Percentiles rank a stretch among this genome's conserved stretches.
These are phyloP conservation scores for Heliothis virescens DNA, from an alignment of 1,140 invertebrate species.

Conservation along the genomic window DNA sequence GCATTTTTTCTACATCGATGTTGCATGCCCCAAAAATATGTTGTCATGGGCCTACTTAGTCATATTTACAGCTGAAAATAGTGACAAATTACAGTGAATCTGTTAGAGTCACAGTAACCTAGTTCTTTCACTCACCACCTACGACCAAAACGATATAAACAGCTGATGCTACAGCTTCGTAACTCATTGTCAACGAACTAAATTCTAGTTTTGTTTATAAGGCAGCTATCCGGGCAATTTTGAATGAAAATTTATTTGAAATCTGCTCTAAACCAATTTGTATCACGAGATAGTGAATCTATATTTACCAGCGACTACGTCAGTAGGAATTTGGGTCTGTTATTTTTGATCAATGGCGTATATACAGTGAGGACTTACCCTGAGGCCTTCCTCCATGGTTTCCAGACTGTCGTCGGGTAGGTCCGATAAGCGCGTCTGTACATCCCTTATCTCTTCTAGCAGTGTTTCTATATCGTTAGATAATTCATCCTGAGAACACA, in stretches of 20 bases:
- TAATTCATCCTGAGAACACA: constrained; percentile 88
- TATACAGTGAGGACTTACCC: constrained; percentile 87
- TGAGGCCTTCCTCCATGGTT: constrained; percentile 89
- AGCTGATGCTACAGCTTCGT: background rate
- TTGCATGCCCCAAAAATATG: too few relatives aligned
- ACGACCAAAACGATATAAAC: background rate
- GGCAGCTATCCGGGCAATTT: constrained; percentile 33
- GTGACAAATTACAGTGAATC: constrained; percentile 1
- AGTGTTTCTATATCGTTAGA: constrained; percentile 89
- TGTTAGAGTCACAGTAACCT: background rate
- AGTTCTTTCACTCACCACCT: constrained; percentile 3
- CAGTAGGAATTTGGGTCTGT: constrained; percentile 53
- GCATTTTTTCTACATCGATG: background rate
- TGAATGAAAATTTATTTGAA: constrained; percentile 30
- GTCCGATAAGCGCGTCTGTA: constrained; percentile 88
- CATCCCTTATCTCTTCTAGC: constrained; percentile 87
- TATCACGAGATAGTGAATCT: constrained; percentile 29
- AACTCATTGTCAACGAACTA: background rate
- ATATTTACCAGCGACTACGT: constrained; percentile 36
- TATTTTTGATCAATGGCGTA: constrained; percentile 60
- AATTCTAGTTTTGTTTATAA: constrained; percentile 82
- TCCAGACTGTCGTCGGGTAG: constrained; percentile 90
- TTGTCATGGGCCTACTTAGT: too few relatives aligned
- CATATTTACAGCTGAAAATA: background rate
- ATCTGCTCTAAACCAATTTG: constrained; percentile 27